These are phyloP conservation scores for Acromyrmex charruanus DNA, from an alignment of 1,140 invertebrate genomes.

Conservation along the genomic window DNA sequence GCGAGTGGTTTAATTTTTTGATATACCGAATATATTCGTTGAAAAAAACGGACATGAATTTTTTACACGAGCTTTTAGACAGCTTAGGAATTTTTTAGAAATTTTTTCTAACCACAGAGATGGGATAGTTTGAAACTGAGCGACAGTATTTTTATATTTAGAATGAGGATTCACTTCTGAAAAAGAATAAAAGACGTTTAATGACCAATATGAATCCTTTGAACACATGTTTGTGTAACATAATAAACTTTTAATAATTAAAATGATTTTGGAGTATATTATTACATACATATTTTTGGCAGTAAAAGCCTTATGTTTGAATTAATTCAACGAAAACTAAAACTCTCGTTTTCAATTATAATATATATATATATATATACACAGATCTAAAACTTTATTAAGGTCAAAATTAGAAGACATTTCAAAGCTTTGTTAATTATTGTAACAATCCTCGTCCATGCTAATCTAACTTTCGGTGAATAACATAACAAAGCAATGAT, in stretches of 20 bases:
- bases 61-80: constrained; percentile 8
- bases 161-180: background rate
- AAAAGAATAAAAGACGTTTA: background rate
- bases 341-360: constrained; percentile 9
- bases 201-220: background rate
- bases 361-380: no score
- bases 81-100: background rate
- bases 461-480: background rate
- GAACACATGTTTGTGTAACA: background rate
- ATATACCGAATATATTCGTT: no score
- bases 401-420: background rate
- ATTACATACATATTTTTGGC: background rate
- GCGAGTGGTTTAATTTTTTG: constrained; percentile 6
- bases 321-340: background rate
- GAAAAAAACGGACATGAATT: constrained; percentile 9
- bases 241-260: background rate
- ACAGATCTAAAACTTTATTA: background rate
- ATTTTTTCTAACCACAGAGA: background rate
- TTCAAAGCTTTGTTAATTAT: background rate
- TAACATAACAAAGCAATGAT: background rate
- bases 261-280: background rate
- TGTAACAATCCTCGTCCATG: background rate
- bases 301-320: background rate
- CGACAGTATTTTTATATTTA: background rate
- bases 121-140: background rate